Percentiles rank a stretch among this genome's conserved stretches.
Evolutionary conservation across 2,113 vertebrate genomes (phyloP).

Genomic region (Pantherophis guttatus): DNA sequence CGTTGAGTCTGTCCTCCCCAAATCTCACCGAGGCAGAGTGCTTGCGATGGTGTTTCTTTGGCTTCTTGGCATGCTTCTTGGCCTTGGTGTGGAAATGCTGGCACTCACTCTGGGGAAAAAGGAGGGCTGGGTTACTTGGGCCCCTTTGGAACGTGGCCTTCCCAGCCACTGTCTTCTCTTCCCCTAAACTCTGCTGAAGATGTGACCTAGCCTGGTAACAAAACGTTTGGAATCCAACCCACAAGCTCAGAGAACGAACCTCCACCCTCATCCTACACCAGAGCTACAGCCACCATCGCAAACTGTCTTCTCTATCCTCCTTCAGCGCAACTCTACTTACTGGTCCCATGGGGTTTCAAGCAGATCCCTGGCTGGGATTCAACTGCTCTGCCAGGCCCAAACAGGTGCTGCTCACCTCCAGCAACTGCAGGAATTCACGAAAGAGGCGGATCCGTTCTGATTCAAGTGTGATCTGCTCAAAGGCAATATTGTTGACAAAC

Average conservation of each 20-base stretch:
- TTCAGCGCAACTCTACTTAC: neutral
- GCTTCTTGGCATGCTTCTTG: conserved; percentile 70
- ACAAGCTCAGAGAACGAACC: neutral
- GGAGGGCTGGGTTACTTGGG: neutral
- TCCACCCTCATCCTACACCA: neutral
- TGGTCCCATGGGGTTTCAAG: neutral
- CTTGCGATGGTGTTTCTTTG: conserved; percentile 72
- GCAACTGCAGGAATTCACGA: conserved; percentile 69
- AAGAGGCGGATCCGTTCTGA: conserved; percentile 75
- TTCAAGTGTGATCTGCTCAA: conserved; percentile 75
- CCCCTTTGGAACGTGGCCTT: neutral
- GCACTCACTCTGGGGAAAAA: conserved; percentile 63
- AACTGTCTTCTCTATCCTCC: neutral
- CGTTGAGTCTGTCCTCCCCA: neutral
- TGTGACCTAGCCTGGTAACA: neutral
- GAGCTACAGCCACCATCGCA: neutral
- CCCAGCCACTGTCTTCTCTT: neutral
- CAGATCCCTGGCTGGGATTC: neutral
- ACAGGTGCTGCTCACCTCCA: conserved; percentile 61
- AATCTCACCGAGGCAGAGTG: conserved; percentile 66
- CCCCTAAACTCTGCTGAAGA: neutral
- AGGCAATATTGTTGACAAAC: conserved; percentile 70
- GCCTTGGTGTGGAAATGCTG: conserved; percentile 71
- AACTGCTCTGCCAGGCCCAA: neutral
- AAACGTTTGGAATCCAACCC: neutral